A percentile compares a stretch with the other conserved stretches of the same genome.
phyloP scores from a whole-genome alignment of 2,797 vertebrate genomes.

The Lepidocolaptes lacrymiger region DNA sequence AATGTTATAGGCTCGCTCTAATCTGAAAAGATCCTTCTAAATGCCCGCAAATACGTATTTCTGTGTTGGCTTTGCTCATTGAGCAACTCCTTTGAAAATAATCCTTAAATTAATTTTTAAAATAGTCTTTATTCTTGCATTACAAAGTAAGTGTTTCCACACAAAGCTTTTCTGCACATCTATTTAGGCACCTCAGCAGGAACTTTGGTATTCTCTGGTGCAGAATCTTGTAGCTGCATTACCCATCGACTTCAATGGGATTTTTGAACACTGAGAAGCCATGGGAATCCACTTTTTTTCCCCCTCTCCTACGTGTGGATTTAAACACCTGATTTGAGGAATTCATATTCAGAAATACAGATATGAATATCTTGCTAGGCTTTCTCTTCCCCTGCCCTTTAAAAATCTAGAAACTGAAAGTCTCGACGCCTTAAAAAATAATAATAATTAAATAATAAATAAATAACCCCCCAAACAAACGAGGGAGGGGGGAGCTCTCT shows the following conservation, averaged over 20 bases:
- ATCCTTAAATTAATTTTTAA: background rate
- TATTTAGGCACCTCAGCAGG: background rate
- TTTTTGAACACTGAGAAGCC: background rate
- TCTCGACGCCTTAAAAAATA: no score
- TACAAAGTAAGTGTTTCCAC: background rate
- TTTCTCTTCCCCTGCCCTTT: accelerated
- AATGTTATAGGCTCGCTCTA: background rate
- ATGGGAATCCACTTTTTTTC: background rate
- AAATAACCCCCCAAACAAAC: background rate
- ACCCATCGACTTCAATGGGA: background rate
- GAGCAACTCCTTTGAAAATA: background rate
- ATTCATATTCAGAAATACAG: accelerated
- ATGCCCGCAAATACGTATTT: accelerated
- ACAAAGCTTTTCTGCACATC: background rate
- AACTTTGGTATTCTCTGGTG: background rate
- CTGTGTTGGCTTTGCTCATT: background rate
- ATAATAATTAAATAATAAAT: background rate
- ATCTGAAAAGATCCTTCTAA: background rate
- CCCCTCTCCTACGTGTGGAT: background rate
- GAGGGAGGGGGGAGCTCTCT: no score
- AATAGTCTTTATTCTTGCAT: background rate
- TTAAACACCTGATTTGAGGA: background rate
- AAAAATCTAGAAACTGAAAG: background rate
- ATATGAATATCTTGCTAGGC: background rate
- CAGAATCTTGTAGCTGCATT: background rate